Evolutionary conservation across 2,113 vertebrate species (phyloP).

Genomic region (Pardalotus punctatus): DNA sequence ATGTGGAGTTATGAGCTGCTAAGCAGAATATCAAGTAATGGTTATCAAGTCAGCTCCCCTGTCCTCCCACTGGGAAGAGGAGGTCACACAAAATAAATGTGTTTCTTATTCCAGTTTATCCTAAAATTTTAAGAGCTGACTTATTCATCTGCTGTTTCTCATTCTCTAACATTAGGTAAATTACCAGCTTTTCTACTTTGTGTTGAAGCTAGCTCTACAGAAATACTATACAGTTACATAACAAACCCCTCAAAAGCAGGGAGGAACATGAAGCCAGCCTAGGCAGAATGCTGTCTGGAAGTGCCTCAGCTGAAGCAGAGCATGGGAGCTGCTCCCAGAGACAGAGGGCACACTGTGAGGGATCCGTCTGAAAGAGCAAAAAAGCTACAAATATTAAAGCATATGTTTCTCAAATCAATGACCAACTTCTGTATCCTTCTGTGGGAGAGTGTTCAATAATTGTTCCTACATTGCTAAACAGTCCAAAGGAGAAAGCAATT

Average conservation of each 20-base stretch:
- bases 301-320: background rate
- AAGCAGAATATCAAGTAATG: background rate
- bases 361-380: background rate
- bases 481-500: background rate
- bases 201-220: background rate
- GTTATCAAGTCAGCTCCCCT: background rate
- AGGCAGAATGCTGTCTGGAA: background rate
- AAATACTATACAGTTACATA: background rate
- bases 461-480: background rate
- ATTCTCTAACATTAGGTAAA: background rate
- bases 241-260: background rate
- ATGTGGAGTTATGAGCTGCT: background rate
- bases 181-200: background rate
- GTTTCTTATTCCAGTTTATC: background rate
- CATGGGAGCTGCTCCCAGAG: background rate
- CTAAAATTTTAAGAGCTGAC: background rate
- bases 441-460: background rate
- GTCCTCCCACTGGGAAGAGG: background rate
- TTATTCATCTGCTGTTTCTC: background rate
- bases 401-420: background rate
- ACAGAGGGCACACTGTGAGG: rapidly evolving
- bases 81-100: background rate
- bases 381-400: background rate
- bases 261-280: background rate
- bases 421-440: background rate